Evolutionary conservation across 2,888 invertebrate species (phyloP).

Genomic region (Rhabditoides inermis): DNA sequence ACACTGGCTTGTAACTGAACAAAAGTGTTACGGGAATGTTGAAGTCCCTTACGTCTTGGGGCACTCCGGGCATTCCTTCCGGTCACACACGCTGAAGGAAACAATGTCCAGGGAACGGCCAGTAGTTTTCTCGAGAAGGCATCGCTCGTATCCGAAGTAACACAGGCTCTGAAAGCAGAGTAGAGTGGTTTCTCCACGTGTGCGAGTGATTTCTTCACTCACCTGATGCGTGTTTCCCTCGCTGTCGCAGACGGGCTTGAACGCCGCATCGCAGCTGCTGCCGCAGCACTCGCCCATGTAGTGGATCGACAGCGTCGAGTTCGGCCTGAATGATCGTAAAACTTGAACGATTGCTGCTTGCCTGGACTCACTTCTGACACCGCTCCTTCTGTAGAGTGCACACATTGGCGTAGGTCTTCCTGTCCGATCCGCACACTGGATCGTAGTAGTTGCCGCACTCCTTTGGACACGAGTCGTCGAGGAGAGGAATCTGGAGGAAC

Average conservation of each 20-base stretch:
- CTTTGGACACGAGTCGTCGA: conserved; percentile 9
- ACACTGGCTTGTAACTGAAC: too few relatives aligned
- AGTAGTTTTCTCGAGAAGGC: conserved; percentile 28
- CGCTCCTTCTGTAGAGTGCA: conserved; percentile 33
- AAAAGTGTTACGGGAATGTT: too few relatives aligned
- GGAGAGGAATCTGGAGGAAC: neutral
- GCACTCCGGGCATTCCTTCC: conserved; percentile 26
- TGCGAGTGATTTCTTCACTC: conserved; percentile 6
- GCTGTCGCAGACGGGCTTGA: conserved; percentile 34
- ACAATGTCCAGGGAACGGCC: conserved; percentile 30
- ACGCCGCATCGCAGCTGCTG: conserved; percentile 22
- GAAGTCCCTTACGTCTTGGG: conserved; percentile 31
- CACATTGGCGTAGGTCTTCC: conserved; percentile 36
- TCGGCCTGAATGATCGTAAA: conserved; percentile 1
- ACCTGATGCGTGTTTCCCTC: conserved; percentile 27
- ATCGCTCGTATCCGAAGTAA: conserved; percentile 36
- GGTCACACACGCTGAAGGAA: conserved; percentile 30
- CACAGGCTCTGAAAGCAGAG: conserved; percentile 36
- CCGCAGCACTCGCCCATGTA: conserved; percentile 31
- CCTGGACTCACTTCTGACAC: conserved; percentile 8
- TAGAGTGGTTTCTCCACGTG: neutral
- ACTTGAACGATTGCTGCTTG: neutral
- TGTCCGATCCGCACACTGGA: conserved; percentile 42
- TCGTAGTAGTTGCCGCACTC: conserved; percentile 34
- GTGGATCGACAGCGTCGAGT: too few relatives aligned